phyloP scores from a whole-genome alignment of 2,797 vertebrate genomes.

The Melanotaenia pygmaea region DNA sequence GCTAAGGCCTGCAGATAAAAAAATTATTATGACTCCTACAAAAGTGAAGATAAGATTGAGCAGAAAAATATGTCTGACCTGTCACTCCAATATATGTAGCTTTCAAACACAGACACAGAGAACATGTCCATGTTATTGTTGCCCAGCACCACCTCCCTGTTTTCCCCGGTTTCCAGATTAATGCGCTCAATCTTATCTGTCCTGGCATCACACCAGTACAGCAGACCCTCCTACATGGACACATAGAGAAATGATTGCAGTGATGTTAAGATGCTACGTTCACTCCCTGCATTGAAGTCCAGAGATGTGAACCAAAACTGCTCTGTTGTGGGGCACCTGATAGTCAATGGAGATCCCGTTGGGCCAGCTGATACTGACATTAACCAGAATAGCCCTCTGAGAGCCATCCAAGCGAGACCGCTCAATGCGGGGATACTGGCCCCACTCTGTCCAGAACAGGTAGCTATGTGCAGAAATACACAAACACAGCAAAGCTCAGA shows the following conservation, averaged over 20 bases:
- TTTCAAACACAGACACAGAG: constrained; percentile 95
- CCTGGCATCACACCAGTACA: constrained; percentile 98
- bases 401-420: constrained; percentile 92
- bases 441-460: constrained; percentile 99
- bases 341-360: constrained; percentile 97
- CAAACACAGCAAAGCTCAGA: constrained; percentile 15
- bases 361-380: constrained; percentile 96
- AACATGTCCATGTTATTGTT: constrained; percentile 99
- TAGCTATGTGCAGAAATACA: constrained; percentile 81
- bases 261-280: not conserved
- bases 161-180: constrained; percentile 94
- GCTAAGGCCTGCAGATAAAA: not conserved
- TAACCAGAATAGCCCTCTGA: constrained; percentile 91
- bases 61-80: constrained; percentile 78
- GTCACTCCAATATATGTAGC: constrained; percentile 98
- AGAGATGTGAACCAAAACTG: not conserved
- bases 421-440: constrained; percentile 97
- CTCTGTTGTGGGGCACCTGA: constrained; percentile 77
- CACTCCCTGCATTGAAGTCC: not conserved
- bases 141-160: constrained; percentile 92
- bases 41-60: not conserved
- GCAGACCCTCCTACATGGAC: constrained; percentile 85
- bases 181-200: constrained; percentile 97
- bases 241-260: not conserved
- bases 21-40: not conserved